Base-by-base conservation (phyloP, 2,888 invertebrate species). In the Helobdella robusta region DNA sequence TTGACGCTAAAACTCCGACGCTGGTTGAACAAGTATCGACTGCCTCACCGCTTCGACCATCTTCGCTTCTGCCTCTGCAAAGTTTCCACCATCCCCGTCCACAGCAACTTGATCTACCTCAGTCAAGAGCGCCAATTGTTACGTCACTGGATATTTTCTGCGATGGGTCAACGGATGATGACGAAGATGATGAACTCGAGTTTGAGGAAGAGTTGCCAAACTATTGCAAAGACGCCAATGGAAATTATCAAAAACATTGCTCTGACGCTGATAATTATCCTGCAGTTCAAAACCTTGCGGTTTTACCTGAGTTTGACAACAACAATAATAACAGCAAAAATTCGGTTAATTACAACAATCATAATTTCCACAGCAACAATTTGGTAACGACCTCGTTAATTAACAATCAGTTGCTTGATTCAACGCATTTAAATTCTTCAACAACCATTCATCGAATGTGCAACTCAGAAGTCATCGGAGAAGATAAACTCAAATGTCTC, bases 161-260 rank as follows among this genome's bases (percentile, higher is more conserved):
- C 25, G 64, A 67, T 32, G 67, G 64, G 18, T 66, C 66, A 8
- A 58, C 56, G 18, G 67, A 67, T 18, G 64, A 65, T 6, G 67
- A 62, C 25, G 64, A 59, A 11, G 67, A 67, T 30, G 59, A 67
- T 54, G 67, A 64, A 3, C n/a, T n/a, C n/a, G n/a, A n/a, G n/a
- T n/a, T n/a, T n/a, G 61, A 52, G 8, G 62, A 66, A n/a, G 44
- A 40, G 8, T 44, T 44, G n/a, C 30, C 32, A 30, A 36, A 40
- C 46, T 18, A 54, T 18, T 3, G 32, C 15, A 50, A 32, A n/a
- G 32, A 56, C 56, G 56, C 20, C 23, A 48, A 48, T 48, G 48
- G 48, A 48, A 48, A 30, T 32, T 28, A 25, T 11, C 20, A 28
- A 6, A 56, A 56, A 32, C n/a, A 30, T 32, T 56, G 56, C 28